Evolutionary conservation across 2,888 invertebrate genomes (phyloP).

Genomic region (Cynaeus angustus): DNA sequence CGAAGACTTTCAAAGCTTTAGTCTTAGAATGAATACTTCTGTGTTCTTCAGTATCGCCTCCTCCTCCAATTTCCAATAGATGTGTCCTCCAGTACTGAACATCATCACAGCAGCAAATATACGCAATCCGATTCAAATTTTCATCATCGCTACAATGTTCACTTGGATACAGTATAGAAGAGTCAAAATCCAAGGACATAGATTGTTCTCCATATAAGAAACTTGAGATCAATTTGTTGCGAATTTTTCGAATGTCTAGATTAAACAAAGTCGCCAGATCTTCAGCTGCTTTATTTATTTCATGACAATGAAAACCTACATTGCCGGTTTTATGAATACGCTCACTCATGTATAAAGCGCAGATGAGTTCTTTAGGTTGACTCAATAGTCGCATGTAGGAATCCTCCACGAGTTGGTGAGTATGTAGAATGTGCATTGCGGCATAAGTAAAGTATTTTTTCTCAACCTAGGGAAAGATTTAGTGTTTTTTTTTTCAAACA

Average conservation of each 20-base stretch:
- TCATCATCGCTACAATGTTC: constrained; percentile 43
- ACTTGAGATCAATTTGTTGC: constrained; percentile 68
- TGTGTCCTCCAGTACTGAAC: constrained; percentile 52
- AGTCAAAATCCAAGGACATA: constrained; percentile 48
- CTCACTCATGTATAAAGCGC: constrained; percentile 72
- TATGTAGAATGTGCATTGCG: constrained; percentile 72
- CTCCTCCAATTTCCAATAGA: constrained; percentile 54
- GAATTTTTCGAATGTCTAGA: constrained; percentile 68
- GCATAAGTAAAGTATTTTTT: constrained; percentile 71
- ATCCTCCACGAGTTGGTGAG: constrained; percentile 69
- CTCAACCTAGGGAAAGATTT: constrained; percentile 66
- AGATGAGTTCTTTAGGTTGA: constrained; percentile 70
- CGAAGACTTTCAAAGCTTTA: constrained; percentile 63
- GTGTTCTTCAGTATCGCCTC: constrained; percentile 45
- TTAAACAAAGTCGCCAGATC: constrained; percentile 69
- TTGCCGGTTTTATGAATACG: constrained; percentile 68
- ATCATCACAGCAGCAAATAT: constrained; percentile 56
- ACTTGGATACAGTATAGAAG: constrained; percentile 2
- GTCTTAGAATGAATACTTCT: constrained; percentile 49
- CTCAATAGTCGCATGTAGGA: constrained; percentile 70
- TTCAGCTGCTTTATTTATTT: constrained; percentile 72
- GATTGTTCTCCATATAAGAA: constrained; percentile 64
- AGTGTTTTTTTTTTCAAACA: neutral
- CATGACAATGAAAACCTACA: constrained; percentile 63
- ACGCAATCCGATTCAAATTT: constrained; percentile 60